phyloP scores from a whole-genome alignment of 1,140 invertebrate genomes.

The Macrocentrus cingulum region DNA sequence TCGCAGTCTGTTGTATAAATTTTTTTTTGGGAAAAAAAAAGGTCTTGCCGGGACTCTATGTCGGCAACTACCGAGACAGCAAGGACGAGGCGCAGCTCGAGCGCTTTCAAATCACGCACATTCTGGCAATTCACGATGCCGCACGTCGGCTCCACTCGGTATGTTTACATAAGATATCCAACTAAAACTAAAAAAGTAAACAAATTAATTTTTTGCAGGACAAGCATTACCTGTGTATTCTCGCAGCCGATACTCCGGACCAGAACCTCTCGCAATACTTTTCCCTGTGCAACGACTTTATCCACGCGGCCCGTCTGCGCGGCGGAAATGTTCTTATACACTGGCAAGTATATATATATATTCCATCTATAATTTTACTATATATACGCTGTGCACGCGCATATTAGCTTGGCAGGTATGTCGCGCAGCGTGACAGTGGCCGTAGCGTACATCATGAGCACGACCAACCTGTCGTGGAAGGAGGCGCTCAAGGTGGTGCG shows the following conservation, averaged over 20 bases:
- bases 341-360: conserved; percentile 76
- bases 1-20: not conserved
- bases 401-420: conserved; percentile 93
- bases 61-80: conserved; percentile 88
- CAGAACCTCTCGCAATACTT: conserved; percentile 94
- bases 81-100: conserved; percentile 87
- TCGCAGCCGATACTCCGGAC: conserved; percentile 88
- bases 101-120: conserved; percentile 90
- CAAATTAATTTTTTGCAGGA: conserved; percentile 68
- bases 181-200: too few species aligned
- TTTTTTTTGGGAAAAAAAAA: conserved; percentile 55
- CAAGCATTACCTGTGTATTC: conserved; percentile 92
- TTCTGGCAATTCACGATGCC: conserved; percentile 92
- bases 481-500: conserved; percentile 91
- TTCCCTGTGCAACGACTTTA: conserved; percentile 92
- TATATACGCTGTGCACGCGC: too few species aligned
- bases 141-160: conserved; percentile 82
- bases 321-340: conserved; percentile 94
- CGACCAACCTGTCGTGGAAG: conserved; percentile 87
- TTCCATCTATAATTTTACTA: too few species aligned
- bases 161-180: conserved; percentile 57
- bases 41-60: conserved; percentile 84
- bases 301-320: conserved; percentile 83
- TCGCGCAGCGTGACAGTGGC: conserved; percentile 93
- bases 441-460: conserved; percentile 94